A percentile compares a stretch with the other conserved stretches of the same genome.
Conservation (phyloP, 2,113 vertebrate genomes). For the Ploceus nigricollis region DNA sequence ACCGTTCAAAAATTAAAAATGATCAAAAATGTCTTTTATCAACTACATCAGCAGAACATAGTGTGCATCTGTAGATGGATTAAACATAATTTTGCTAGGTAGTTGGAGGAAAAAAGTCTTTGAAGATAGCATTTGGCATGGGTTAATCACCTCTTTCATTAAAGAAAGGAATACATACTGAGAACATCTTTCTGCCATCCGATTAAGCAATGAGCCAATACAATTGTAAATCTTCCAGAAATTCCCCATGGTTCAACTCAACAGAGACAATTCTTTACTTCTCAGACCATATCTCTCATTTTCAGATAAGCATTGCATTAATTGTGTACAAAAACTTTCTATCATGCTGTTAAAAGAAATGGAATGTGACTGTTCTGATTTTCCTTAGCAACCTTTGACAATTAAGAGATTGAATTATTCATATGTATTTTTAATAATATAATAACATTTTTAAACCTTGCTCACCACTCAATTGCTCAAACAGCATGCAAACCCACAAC, state of each 20-base stretch:
- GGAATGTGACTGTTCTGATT: conserved; percentile 71
- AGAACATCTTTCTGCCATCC: conserved; percentile 74
- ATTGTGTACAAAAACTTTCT: conserved; percentile 78
- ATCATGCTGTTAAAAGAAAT: conserved; percentile 73
- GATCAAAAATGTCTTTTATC: neutral
- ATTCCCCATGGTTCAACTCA: conserved; percentile 69
- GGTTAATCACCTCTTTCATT: conserved; percentile 75
- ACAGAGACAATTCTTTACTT: conserved; percentile 74
- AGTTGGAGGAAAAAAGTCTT: conserved; percentile 27
- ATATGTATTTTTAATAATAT: neutral
- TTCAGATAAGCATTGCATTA: conserved; percentile 73
- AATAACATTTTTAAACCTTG: neutral
- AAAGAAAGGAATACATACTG: conserved; percentile 69
- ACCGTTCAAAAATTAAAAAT: neutral
- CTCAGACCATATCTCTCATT: conserved; percentile 66
- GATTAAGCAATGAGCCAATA: conserved; percentile 79
- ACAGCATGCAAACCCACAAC: neutral
- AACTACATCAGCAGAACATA: neutral
- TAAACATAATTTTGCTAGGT: conserved; percentile 37
- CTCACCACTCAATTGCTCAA: neutral
- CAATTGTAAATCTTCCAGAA: conserved; percentile 73
- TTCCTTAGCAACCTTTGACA: conserved; percentile 68
- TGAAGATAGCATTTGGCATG: conserved; percentile 56
- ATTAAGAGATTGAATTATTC: conserved; percentile 58
- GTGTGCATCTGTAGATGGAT: neutral